Conservation (phyloP, 2,797 vertebrate genomes). For the Cottoperca gobio region DNA sequence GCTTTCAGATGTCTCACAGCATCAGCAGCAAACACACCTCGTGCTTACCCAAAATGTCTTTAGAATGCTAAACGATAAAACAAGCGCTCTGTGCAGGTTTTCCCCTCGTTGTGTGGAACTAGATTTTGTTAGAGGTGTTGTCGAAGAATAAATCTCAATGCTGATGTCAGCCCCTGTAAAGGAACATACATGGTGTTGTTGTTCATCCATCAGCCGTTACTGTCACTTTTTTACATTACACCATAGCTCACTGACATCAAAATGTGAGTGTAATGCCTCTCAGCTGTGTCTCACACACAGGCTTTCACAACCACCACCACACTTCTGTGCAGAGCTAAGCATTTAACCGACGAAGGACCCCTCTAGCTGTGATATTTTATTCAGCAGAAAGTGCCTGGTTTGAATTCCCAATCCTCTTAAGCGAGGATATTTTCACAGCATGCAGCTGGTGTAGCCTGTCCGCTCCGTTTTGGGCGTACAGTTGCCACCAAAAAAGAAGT, state of each 20-base stretch:
- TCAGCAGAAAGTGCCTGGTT: slow-evolving; percentile 42
- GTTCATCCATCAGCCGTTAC: slow-evolving; percentile 11
- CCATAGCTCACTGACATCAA: background rate
- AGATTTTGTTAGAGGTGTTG: slow-evolving; percentile 5
- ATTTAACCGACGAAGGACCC: slow-evolving; percentile 10
- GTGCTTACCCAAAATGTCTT: background rate
- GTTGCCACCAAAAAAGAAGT: background rate
- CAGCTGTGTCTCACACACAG: slow-evolving; percentile 3
- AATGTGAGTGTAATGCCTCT: slow-evolving; percentile 11
- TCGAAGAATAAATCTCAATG: background rate
- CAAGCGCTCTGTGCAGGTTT: background rate
- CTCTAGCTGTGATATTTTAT: slow-evolving; percentile 57
- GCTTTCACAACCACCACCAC: slow-evolving; percentile 6
- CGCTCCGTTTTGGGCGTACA: background rate
- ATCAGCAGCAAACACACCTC: slow-evolving; percentile 16
- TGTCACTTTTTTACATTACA: slow-evolving; percentile 2
- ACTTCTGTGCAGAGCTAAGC: slow-evolving; percentile 9
- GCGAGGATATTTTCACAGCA: slow-evolving; percentile 13
- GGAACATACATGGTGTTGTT: background rate
- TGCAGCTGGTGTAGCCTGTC: background rate
- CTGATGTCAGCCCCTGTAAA: slow-evolving; percentile 8
- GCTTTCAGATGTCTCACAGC: slow-evolving; percentile 11
- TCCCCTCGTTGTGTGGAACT: background rate
- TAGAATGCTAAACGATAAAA: slow-evolving; percentile 2
- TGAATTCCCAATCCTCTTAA: slow-evolving; percentile 53